Conservation (phyloP, 2,888 invertebrate species). For the Diloba caeruleocephala region DNA sequence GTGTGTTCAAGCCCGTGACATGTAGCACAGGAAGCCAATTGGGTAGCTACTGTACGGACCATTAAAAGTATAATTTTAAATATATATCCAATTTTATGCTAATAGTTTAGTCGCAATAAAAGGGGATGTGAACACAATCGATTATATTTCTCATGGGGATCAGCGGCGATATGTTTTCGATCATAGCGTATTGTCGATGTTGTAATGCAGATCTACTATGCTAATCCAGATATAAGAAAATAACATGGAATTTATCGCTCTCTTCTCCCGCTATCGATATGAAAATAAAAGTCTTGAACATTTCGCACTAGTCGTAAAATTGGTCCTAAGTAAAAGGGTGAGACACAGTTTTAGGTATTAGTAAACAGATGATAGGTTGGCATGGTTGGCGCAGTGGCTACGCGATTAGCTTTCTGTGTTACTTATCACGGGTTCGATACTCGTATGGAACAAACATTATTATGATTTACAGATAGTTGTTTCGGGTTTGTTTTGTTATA, state of each 20-base stretch:
- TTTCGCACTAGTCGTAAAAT: background rate
- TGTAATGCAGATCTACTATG: background rate
- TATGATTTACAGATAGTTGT: too few species aligned
- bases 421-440: too few species aligned
- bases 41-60: too few species aligned
- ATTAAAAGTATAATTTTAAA: constrained; percentile 16
- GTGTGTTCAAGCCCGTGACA: too few species aligned
- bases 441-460: too few species aligned
- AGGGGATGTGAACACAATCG: constrained; percentile 68
- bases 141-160: constrained; percentile 57
- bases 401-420: too few species aligned
- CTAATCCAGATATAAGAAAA: too few species aligned
- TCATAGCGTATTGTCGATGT: constrained; percentile 9
- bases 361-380: background rate
- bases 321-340: background rate
- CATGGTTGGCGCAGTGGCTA: too few species aligned
- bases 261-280: too few species aligned
- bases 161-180: constrained; percentile 24
- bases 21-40: too few species aligned
- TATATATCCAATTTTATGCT: constrained; percentile 56
- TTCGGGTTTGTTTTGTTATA: too few species aligned
- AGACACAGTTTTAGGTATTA: background rate
- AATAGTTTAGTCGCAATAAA: constrained; percentile 56
- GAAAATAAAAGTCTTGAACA: background rate
- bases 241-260: too few species aligned